phyloP scores from a whole-genome alignment of 2,113 vertebrate species.

The Saguinus imperator region DNA sequence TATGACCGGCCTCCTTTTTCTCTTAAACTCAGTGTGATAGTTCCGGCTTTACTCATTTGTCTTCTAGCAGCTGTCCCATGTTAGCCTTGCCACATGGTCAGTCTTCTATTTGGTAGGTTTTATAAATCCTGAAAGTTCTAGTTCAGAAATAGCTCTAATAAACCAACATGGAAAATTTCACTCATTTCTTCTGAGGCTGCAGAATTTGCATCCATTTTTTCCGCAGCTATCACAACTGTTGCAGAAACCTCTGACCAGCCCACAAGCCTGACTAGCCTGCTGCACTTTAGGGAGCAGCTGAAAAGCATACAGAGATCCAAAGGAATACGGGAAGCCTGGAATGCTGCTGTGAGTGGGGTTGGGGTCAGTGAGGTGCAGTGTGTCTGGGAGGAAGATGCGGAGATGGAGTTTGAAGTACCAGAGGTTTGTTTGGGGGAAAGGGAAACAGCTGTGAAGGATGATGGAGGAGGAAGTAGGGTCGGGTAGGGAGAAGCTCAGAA shows the following conservation, averaged over 20 bases:
- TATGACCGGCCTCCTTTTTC: not conserved
- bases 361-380: not conserved
- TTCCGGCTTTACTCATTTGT: not conserved
- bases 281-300: conserved; percentile 87
- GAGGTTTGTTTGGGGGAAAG: not conserved
- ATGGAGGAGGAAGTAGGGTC: not conserved
- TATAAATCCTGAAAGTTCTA: conserved; percentile 96
- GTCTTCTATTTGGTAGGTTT: conserved; percentile 97
- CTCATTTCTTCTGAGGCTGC: conserved; percentile 87
- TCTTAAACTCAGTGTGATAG: not conserved
- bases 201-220: conserved; percentile 84
- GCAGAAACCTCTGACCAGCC: conserved; percentile 97
- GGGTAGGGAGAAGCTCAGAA: not conserved
- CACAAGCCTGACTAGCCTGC: conserved; percentile 95
- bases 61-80: conserved; percentile 94
- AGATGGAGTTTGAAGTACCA: not conserved
- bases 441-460: not conserved
- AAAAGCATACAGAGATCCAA: not conserved
- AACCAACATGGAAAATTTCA: conserved; percentile 88
- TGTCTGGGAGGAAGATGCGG: not conserved
- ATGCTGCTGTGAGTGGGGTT: not conserved
- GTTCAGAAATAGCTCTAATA: conserved; percentile 84
- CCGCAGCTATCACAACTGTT: conserved; percentile 91
- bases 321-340: not conserved
- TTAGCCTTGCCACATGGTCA: conserved; percentile 95